Conservation (phyloP, 2,888 invertebrate genomes). For the Halictus ligatus region DNA sequence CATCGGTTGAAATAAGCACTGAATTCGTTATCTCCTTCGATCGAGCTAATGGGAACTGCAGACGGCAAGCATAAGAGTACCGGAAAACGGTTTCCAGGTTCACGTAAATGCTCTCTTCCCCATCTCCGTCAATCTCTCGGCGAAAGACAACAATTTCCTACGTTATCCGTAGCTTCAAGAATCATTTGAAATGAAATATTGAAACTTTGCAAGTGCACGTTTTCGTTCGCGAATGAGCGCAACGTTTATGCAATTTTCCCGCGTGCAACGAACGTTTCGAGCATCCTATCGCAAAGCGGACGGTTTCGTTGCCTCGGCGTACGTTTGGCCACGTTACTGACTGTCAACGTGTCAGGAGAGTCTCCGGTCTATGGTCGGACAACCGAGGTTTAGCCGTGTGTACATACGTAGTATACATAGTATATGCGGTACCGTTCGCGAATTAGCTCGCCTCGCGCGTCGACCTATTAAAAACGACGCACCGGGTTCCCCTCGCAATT, state of each 20-base stretch:
- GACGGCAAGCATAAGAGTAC: no score
- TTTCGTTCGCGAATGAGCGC: background rate
- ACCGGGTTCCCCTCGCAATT: background rate
- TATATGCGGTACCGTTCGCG: background rate
- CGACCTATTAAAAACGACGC: background rate
- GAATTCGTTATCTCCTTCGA: background rate
- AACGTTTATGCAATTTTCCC: background rate
- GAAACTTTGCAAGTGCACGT: background rate
- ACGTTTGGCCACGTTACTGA: background rate
- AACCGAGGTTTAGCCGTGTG: background rate
- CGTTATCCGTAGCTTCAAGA: background rate
- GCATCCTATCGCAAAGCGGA: background rate
- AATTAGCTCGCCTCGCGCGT: background rate
- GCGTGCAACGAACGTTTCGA: background rate
- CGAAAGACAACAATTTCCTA: background rate
- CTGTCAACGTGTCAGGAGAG: background rate
- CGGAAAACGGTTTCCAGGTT: background rate
- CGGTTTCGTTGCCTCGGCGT: background rate
- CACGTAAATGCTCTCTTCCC: background rate
- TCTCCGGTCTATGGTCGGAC: background rate
- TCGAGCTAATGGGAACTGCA: background rate
- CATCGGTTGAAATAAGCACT: background rate
- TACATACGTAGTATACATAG: no score
- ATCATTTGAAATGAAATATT: background rate
- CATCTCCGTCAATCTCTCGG: background rate